Evolutionary conservation across 2,888 invertebrate genomes (phyloP).

Genomic region (Drosophila niveifrons): DNA sequence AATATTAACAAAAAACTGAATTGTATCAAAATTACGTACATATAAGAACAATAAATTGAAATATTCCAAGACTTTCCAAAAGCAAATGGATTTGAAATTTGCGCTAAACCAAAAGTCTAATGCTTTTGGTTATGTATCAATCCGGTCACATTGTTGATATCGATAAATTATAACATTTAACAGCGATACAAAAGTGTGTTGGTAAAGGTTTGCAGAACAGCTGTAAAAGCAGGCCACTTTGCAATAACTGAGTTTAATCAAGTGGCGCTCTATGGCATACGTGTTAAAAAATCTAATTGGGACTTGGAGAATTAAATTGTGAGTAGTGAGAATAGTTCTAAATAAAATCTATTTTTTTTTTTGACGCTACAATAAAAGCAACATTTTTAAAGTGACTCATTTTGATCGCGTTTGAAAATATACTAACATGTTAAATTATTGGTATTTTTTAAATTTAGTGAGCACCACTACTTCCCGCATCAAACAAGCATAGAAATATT

Average conservation of each 20-base stretch:
- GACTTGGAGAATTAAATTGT: neutral
- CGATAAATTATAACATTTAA: neutral
- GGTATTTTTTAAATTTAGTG: too few relatives aligned
- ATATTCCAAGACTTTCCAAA: constrained; percentile 52
- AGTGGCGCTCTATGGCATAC: too few relatives aligned
- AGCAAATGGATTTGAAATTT: neutral
- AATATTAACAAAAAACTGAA: constrained; percentile 37
- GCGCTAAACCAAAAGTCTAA: neutral
- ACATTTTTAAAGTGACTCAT: neutral
- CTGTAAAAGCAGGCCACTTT: too few relatives aligned
- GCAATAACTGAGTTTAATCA: too few relatives aligned
- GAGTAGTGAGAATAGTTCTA: neutral
- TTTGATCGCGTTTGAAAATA: neutral
- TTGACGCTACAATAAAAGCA: too few relatives aligned
- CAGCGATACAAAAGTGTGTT: too few relatives aligned
- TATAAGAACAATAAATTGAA: constrained; percentile 59
- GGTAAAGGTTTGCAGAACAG: too few relatives aligned
- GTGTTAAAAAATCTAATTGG: too few relatives aligned
- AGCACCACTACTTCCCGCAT: too few relatives aligned
- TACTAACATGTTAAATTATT: neutral
- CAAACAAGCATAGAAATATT: too few relatives aligned
- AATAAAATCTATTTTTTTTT: too few relatives aligned
- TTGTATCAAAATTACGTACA: constrained; percentile 43
- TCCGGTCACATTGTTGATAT: constrained; percentile 21
- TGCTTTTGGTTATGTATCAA: neutral